Base-by-base conservation (phyloP, 2,888 invertebrate species). In the Hyposoter didymator region DNA sequence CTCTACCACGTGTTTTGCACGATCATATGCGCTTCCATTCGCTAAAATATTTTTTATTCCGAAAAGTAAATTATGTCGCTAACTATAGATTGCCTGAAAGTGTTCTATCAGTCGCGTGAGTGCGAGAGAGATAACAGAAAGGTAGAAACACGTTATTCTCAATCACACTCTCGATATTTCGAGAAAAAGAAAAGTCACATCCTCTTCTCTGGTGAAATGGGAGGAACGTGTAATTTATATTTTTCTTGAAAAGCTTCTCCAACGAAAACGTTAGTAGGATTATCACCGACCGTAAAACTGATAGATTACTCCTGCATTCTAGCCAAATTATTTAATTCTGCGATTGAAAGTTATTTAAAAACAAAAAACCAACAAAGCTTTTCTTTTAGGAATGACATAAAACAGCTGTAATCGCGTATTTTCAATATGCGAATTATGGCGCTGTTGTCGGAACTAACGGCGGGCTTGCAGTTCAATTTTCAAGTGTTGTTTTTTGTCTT, bases 391-490 rank as follows among this genome's bases (percentile, higher is more conserved):
- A 19, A 43, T 69, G 59, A 69, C 74, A 82, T 45, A 35, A 47
- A 82, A 69, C 67, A 75, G 75, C 69, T 75, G 74, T 75, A 49
- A 79, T 64, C 64, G 59, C 64, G 59, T 70, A 72, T 70, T 35
- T 62, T 4, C 22, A 55, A 47, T 32, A 62, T 78, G 74, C 35
- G 55, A 45, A 19, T n/a, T 22, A 45, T 45, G 81, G 73, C 81
- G 81, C 73, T 67, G 81, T 47, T 55, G 49, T 75, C 45, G n/a
- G 62, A 14, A 28, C 43, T n/a, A 14, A 14, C 35, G 39, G 55
- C 55, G 70, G 32, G 49, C 49, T 73, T 39, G 12, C 10, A 45
- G 70, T 72, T 72, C n/a, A 72, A 52, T 49, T 72, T 35, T 8
- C 49, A 35, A 72, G 32, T 5, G 0, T 14, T 28, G 17, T 49